Conservation (phyloP, 92 coral and sea anemone species). For the Hydrozoanthus gracilis region DNA sequence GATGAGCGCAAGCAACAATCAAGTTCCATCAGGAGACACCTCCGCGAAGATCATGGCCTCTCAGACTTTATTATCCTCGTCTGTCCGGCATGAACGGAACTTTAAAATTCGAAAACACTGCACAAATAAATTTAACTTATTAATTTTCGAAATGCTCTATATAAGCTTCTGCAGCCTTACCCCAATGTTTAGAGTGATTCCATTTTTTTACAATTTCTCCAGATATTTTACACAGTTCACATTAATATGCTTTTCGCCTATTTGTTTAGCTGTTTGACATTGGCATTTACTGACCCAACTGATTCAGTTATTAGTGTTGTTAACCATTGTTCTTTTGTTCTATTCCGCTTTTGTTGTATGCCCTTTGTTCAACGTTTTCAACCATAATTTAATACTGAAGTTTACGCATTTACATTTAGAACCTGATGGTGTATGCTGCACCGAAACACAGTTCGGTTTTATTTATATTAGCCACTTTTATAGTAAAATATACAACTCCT, state of each 20-base stretch:
- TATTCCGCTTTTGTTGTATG: too few relatives aligned
- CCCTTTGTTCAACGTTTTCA: too few relatives aligned
- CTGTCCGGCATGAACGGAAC: neutral
- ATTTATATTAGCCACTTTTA: too few relatives aligned
- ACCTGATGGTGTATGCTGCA: too few relatives aligned
- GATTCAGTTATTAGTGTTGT: neutral
- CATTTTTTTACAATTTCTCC: too few relatives aligned
- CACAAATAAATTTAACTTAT: neutral
- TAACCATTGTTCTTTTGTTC: too few relatives aligned
- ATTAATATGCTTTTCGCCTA: neutral
- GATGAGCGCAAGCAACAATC: neutral
- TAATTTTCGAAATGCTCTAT: neutral
- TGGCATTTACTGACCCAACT: too few relatives aligned
- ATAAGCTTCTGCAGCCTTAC: neutral
- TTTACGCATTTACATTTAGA: too few relatives aligned
- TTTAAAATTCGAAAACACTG: conserved; percentile 2
- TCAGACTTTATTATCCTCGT: neutral
- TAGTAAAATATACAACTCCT: too few relatives aligned
- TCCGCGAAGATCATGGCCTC: neutral
- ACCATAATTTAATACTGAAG: too few relatives aligned
- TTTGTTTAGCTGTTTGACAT: too few relatives aligned
- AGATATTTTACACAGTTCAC: neutral
- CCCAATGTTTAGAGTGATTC: neutral
- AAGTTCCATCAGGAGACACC: neutral
- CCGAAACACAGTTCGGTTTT: too few relatives aligned